phyloP scores from a whole-genome alignment of 2,113 vertebrate species.

The Pangasianodon gigas region DNA sequence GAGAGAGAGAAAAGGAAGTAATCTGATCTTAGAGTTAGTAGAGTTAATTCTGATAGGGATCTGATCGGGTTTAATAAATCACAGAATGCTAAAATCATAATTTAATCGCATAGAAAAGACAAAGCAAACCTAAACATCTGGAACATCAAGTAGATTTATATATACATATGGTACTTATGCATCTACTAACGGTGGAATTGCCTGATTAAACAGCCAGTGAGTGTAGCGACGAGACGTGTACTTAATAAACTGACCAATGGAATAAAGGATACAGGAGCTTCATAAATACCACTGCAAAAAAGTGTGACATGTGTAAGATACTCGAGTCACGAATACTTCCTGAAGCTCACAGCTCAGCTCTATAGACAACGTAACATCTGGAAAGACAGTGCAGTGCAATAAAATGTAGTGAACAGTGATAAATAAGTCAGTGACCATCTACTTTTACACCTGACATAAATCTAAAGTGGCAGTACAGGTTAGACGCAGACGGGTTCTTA shows the following conservation, averaged over 20 bases:
- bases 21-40: slow-evolving; percentile 46
- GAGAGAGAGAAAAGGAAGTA: slow-evolving; percentile 33
- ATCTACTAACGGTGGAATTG: background rate
- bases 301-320: background rate
- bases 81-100: background rate
- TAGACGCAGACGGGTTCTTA: slow-evolving; percentile 31
- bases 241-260: background rate
- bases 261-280: background rate
- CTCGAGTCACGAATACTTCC: background rate
- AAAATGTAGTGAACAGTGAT: slow-evolving; percentile 4
- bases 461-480: slow-evolving; percentile 31
- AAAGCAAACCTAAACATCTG: background rate
- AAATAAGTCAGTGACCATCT: slow-evolving; percentile 2
- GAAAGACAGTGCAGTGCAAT: background rate
- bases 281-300: background rate
- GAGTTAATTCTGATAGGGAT: slow-evolving; percentile 20
- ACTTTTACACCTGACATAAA: slow-evolving; percentile 35
- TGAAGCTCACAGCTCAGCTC: background rate
- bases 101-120: background rate
- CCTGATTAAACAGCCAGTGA: background rate
- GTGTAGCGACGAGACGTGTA: background rate
- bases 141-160: background rate
- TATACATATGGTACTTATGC: background rate
- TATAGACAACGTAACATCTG: background rate
- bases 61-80: background rate